These are phyloP conservation scores for Melanotaenia parkinsoni DNA, from an alignment of 2,797 vertebrate species.

Conservation along the genomic window DNA sequence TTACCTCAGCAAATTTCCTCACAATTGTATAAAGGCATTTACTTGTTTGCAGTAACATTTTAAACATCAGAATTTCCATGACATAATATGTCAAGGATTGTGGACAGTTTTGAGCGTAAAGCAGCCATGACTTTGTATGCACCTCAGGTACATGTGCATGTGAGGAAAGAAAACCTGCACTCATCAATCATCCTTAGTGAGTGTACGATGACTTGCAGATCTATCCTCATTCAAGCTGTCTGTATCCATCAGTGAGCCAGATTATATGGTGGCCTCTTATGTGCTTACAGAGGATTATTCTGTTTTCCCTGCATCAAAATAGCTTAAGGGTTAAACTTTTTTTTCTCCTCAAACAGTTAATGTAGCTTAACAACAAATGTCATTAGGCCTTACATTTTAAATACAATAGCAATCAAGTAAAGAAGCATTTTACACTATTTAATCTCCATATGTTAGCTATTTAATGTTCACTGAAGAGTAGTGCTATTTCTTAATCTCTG, in stretches of 20 bases:
- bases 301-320: conserved; percentile 59
- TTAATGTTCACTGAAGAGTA: neutral
- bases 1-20: too few species aligned
- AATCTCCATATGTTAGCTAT: conserved; percentile 24
- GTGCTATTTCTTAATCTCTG: conserved; percentile 2
- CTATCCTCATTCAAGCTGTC: conserved; percentile 81
- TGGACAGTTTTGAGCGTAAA: neutral
- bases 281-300: conserved; percentile 59
- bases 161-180: conserved; percentile 55
- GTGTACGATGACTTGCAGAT: conserved; percentile 70
- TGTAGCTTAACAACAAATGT: conserved; percentile 45
- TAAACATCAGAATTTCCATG: neutral
- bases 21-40: too few species aligned
- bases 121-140: conserved; percentile 9
- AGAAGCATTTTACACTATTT: conserved; percentile 4
- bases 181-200: conserved; percentile 77
- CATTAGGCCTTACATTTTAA: conserved; percentile 51
- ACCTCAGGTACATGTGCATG: conserved; percentile 39
- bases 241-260: conserved; percentile 69
- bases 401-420: conserved; percentile 43
- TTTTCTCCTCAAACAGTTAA: neutral
- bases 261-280: conserved; percentile 55
- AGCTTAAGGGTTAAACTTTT: conserved; percentile 49
- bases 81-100: neutral
- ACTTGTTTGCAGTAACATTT: neutral